Evolutionary conservation across 2,113 vertebrate species (phyloP).

Genomic region (Dicaeum eximium): DNA sequence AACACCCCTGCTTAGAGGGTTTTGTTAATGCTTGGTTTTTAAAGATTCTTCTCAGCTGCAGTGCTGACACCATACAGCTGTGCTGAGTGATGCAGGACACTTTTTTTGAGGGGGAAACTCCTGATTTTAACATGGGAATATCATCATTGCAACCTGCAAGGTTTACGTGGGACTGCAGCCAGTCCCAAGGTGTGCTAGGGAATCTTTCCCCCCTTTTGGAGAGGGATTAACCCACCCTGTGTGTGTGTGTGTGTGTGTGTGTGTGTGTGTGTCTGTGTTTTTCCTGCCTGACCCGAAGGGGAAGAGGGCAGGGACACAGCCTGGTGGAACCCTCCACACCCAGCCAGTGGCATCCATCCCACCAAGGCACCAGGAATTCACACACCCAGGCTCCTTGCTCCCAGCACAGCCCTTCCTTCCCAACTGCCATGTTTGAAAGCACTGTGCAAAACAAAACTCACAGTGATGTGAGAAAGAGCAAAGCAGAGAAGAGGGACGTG

Average conservation of each 20-base stretch:
- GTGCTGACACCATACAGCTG: not conserved
- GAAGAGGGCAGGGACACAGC: not conserved
- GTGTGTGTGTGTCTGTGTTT: fast-evolving
- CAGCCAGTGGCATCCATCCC: not conserved
- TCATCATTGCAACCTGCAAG: not conserved
- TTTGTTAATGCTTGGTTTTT: not conserved
- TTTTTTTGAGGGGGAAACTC: not conserved
- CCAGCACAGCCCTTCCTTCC: not conserved
- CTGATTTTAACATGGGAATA: not conserved
- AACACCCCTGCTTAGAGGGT: not conserved
- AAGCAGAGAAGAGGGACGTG: not conserved
- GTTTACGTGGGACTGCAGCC: not conserved
- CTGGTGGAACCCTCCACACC: not conserved
- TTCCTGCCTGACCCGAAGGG: not conserved
- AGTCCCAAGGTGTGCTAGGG: not conserved
- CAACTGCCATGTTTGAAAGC: fast-evolving
- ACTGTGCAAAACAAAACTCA: not conserved
- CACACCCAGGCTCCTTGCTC: not conserved
- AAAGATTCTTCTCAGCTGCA: not conserved
- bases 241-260: no score
- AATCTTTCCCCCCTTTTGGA: fast-evolving
- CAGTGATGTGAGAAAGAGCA: not conserved
- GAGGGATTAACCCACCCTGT: not conserved
- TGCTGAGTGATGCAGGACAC: fast-evolving
- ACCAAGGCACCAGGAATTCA: not conserved